These are phyloP conservation scores for Laspeyria flexula DNA, from an alignment of 2,888 invertebrate genomes.

Conservation along the genomic window DNA sequence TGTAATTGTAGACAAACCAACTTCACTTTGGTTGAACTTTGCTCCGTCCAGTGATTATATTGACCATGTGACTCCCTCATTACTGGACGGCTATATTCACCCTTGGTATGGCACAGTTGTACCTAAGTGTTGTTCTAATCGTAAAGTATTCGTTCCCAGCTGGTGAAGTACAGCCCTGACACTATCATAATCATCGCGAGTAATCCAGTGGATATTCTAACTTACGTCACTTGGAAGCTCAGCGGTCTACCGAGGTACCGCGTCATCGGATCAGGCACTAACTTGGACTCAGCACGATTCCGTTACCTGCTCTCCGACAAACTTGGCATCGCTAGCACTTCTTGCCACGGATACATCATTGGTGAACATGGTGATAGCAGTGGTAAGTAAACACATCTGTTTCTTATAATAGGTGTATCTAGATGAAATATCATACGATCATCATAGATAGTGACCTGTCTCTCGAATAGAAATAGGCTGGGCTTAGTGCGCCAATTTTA, in stretches of 20 bases:
- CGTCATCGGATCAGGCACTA: constrained; percentile 97
- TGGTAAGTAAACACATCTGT: constrained; percentile 75
- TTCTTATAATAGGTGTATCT: background rate
- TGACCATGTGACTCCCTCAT: no score
- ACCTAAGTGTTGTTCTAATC: background rate
- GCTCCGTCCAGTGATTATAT: no score
- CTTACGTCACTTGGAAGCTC: constrained; percentile 97
- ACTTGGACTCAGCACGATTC: constrained; percentile 96
- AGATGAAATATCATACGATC: background rate
- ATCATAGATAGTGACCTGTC: background rate
- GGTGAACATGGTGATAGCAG: constrained; percentile 97
- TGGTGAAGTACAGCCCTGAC: constrained; percentile 94
- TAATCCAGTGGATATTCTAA: constrained; percentile 97
- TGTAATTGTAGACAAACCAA: no score
- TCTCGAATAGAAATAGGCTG: no score
- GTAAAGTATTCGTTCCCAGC: constrained; percentile 57
- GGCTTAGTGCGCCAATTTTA: no score
- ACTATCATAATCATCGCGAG: constrained; percentile 94
- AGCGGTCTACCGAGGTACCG: constrained; percentile 95
- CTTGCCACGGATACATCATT: constrained; percentile 96
- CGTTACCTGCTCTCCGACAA: constrained; percentile 94
- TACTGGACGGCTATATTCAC: no score
- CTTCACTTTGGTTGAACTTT: no score
- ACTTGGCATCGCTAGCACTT: constrained; percentile 92
- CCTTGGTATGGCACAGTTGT: background rate